A percentile compares a stretch with the other conserved stretches of the same genome.
phyloP scores from a whole-genome alignment of 1,140 invertebrate species.

The Drosophila mayri region DNA sequence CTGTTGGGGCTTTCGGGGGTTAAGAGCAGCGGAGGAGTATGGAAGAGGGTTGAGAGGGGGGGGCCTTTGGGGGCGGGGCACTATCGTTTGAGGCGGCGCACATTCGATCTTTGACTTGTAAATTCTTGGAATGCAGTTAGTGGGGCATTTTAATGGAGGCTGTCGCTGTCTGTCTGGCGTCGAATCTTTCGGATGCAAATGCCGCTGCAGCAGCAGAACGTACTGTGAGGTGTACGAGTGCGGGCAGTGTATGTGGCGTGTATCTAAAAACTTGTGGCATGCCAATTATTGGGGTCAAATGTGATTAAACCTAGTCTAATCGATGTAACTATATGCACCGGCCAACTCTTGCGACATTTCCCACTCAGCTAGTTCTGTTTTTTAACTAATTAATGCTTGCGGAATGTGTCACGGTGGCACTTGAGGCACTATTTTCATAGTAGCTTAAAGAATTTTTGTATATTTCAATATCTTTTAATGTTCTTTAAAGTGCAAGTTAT shows the following conservation, averaged over 20 bases:
- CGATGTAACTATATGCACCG: slow-evolving; percentile 39
- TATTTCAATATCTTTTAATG: background rate
- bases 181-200: slow-evolving; percentile 54
- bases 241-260: slow-evolving; percentile 5
- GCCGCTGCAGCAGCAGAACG: slow-evolving; percentile 5
- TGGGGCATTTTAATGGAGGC: slow-evolving; percentile 76
- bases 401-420: slow-evolving; percentile 6
- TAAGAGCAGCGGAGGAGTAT: slow-evolving; percentile 8
- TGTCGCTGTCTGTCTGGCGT: slow-evolving; percentile 30
- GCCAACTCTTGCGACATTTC: slow-evolving; percentile 24
- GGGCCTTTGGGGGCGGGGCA: slow-evolving; percentile 15
- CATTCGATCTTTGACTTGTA: slow-evolving; percentile 82
- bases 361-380: background rate
- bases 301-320: slow-evolving; percentile 48
- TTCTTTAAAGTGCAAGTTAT: background rate
- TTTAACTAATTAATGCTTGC: slow-evolving; percentile 17
- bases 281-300: slow-evolving; percentile 69
- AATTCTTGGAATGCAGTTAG: slow-evolving; percentile 83
- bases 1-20: slow-evolving; percentile 2
- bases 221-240: slow-evolving; percentile 8
- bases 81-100: slow-evolving; percentile 66
- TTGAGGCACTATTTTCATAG: background rate
- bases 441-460: background rate
- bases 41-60: slow-evolving; percentile 5
- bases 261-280: slow-evolving; percentile 27